phyloP scores from a whole-genome alignment of 2,797 vertebrate species.

The Megalops cyprinoides region DNA sequence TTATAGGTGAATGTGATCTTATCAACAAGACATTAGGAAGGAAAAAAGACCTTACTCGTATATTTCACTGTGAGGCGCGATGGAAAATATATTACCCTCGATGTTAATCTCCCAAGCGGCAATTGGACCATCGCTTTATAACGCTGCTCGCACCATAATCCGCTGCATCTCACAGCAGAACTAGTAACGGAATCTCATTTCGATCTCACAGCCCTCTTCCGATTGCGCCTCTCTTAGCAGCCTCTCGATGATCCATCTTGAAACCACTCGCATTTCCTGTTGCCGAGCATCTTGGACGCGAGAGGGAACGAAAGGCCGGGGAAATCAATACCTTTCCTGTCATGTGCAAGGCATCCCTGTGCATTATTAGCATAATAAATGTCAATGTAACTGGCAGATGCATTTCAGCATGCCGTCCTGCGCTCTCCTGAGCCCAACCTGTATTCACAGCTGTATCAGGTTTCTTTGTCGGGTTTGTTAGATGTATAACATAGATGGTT shows the following conservation, averaged over 20 bases:
- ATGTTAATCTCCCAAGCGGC: neutral
- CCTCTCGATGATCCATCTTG: constrained; percentile 1
- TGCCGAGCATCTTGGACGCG: neutral
- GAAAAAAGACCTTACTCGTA: neutral
- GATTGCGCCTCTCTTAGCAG: too few species aligned
- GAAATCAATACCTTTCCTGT: constrained; percentile 5
- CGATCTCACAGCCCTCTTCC: neutral
- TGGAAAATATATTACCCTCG: neutral
- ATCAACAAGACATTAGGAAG: neutral
- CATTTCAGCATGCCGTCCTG: too few species aligned
- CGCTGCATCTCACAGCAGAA: neutral
- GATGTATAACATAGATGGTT: neutral
- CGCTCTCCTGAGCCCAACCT: neutral
- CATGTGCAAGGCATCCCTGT: neutral
- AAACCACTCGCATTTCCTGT: neutral
- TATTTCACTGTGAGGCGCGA: neutral
- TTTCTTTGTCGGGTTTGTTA: neutral
- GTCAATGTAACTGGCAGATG: neutral
- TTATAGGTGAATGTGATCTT: neutral
- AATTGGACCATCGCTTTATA: too few species aligned
- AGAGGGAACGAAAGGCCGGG: neutral
- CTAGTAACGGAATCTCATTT: neutral
- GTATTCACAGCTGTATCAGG: neutral
- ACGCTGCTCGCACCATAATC: neutral
- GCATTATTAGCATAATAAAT: constrained; percentile 14